These are phyloP conservation scores for Aegotheles bennettii DNA, from an alignment of 2,113 vertebrate species.

Conservation along the genomic window DNA sequence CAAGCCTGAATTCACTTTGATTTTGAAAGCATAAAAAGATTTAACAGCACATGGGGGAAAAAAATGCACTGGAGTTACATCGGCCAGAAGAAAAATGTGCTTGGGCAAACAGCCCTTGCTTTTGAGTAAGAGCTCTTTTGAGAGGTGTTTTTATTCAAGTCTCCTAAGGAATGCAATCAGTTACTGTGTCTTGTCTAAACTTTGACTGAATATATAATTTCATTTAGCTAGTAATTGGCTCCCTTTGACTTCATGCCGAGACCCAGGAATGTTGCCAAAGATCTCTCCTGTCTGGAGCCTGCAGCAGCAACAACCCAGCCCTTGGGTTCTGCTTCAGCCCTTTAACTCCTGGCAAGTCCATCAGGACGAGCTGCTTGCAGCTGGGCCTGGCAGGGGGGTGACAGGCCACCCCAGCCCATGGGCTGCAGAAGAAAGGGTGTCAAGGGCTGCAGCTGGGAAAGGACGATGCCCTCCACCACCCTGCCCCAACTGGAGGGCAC, in stretches of 20 bases:
- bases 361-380: fast-evolving
- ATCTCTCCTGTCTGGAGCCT: neutral
- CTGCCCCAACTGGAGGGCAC: fast-evolving
- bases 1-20: neutral
- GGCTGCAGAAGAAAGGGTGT: fast-evolving
- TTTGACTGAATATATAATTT: neutral
- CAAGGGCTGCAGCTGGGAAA: neutral
- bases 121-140: neutral
- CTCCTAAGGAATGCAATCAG: neutral
- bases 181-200: slow-evolving; percentile 5
- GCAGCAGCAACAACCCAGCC: neutral
- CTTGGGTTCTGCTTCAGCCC: neutral
- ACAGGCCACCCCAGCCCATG: fast-evolving
- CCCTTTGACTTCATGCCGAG: neutral
- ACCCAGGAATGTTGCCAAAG: neutral
- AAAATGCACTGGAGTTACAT: neutral
- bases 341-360: neutral
- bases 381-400: fast-evolving
- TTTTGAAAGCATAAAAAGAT: neutral
- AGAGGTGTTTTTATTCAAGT: neutral
- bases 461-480: neutral
- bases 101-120: neutral
- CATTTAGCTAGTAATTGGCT: slow-evolving; percentile 3
- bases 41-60: neutral
- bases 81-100: neutral